Percentiles rank a stretch among this genome's conserved stretches.
These are phyloP conservation scores for Ischnura elegans DNA, from an alignment of 2,888 invertebrate genomes.

Conservation along the genomic window DNA sequence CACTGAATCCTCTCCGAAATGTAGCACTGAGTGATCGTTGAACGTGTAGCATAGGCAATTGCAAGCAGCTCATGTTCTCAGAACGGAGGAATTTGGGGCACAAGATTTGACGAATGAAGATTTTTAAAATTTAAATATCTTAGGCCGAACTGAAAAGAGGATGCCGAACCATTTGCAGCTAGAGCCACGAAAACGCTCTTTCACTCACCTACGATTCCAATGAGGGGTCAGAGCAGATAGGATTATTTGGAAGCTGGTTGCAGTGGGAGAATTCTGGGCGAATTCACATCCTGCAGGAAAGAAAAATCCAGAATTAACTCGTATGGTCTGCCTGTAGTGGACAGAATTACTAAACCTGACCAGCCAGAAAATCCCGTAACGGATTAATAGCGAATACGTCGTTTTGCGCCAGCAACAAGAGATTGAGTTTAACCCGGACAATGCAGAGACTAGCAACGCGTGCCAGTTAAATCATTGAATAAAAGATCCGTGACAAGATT, in stretches of 20 bases:
- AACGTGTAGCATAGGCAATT: too few species aligned
- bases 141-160: neutral
- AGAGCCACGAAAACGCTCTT: neutral
- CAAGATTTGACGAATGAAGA: neutral
- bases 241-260: neutral
- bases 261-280: neutral
- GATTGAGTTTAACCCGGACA: constrained; percentile 7
- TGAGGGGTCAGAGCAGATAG: neutral
- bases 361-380: neutral
- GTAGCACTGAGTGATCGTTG: neutral
- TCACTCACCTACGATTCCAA: neutral
- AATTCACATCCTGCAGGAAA: neutral
- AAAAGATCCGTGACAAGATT: neutral
- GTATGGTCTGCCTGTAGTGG: neutral
- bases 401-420: neutral
- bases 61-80: too few species aligned
- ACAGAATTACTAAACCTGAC: constrained; percentile 18
- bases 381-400: neutral
- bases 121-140: neutral
- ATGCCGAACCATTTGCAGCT: neutral
- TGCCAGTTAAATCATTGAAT: constrained; percentile 7
- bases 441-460: neutral
- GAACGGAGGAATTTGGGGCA: neutral
- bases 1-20: neutral
- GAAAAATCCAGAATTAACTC: constrained; percentile 34